Evolutionary conservation across 1,140 invertebrate genomes (phyloP).

Genomic region (Drosophila kikkawai): DNA sequence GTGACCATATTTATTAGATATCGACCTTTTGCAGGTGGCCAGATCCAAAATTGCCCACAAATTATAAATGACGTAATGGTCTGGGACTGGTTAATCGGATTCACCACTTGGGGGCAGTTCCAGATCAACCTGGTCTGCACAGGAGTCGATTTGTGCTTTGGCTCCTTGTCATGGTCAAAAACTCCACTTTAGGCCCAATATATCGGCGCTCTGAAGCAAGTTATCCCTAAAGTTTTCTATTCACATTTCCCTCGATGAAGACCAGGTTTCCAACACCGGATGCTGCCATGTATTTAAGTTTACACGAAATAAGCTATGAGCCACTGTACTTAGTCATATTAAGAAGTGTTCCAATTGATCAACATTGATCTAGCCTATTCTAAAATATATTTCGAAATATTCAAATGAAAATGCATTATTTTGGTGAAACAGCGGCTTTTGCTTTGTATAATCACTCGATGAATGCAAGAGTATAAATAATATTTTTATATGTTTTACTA

Average conservation of each 20-base stretch:
- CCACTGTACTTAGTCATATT: too few relatives aligned
- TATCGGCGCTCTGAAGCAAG: not conserved
- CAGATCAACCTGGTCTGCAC: not conserved
- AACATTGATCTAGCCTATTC: too few relatives aligned
- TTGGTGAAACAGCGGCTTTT: too few relatives aligned
- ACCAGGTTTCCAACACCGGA: not conserved
- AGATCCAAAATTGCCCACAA: not conserved
- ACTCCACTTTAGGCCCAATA: not conserved
- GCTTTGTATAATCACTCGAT: too few relatives aligned
- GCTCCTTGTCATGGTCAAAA: not conserved
- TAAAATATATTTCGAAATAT: too few relatives aligned
- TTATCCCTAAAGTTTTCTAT: not conserved
- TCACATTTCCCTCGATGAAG: not conserved
- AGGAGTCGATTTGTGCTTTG: not conserved
- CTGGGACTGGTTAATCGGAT: not conserved
- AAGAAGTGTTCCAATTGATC: too few relatives aligned
- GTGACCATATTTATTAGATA: not conserved
- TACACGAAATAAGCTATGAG: too few relatives aligned
- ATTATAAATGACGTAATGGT: too few relatives aligned
- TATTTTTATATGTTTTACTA: too few relatives aligned
- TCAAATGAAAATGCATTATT: not conserved
- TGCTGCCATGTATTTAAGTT: too few relatives aligned
- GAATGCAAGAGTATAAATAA: too few relatives aligned
- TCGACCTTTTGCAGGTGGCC: not conserved
- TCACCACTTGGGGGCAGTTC: not conserved